These are phyloP conservation scores for Eciton burchellii DNA, from an alignment of 1,140 invertebrate species.

Conservation along the genomic window DNA sequence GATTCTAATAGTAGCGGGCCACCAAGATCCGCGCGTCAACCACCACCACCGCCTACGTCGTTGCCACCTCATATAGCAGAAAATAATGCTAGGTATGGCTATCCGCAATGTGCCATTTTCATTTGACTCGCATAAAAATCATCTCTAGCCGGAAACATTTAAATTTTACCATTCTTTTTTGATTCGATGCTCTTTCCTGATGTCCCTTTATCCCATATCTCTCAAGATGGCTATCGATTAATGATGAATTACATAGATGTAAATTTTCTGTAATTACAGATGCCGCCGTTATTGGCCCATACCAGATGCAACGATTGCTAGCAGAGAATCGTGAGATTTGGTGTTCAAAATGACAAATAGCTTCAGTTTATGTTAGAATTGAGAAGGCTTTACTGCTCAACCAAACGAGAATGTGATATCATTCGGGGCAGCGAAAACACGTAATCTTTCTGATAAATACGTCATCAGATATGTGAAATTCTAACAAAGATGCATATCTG, in stretches of 20 bases:
- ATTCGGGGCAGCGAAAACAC: constrained; percentile 30
- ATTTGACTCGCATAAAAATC: not conserved
- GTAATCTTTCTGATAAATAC: constrained; percentile 40
- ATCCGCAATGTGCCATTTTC: not conserved
- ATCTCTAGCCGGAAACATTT: not conserved
- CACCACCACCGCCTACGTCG: constrained; percentile 82
- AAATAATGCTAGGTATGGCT: constrained; percentile 83
- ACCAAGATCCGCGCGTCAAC: constrained; percentile 72
- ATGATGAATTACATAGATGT: not conserved
- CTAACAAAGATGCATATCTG: constrained; percentile 48
- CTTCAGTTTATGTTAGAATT: constrained; percentile 77
- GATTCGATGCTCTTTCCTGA: no score
- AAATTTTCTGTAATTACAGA: constrained; percentile 68
- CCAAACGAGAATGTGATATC: constrained; percentile 60
- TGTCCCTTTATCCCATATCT: no score
- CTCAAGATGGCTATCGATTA: no score
- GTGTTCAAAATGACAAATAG: constrained; percentile 74
- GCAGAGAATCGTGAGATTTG: constrained; percentile 84
- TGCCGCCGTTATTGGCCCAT: constrained; percentile 84
- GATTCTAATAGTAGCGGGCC: constrained; percentile 84
- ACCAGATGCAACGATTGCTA: constrained; percentile 82
- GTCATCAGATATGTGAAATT: constrained; percentile 27
- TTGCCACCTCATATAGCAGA: constrained; percentile 82
- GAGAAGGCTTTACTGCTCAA: constrained; percentile 78
- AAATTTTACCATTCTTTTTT: no score